Conservation (phyloP, 2,797 vertebrate genomes). For the Bradypodion ventrale region DNA sequence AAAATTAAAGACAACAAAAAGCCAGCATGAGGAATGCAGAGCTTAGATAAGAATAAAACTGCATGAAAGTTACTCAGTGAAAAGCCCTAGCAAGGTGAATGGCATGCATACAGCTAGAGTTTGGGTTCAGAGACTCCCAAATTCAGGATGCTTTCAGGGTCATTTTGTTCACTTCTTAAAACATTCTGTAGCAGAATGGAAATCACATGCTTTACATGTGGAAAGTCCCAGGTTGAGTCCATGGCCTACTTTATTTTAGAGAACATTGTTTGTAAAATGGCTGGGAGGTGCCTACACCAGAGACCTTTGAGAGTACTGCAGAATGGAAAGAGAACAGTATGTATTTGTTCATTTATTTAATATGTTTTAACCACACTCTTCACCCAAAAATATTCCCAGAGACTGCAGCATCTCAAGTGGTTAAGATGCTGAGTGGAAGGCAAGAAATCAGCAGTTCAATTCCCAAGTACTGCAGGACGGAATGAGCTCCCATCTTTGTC, state of each 20-base stretch:
- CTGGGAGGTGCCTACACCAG: neutral
- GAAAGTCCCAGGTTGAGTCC: neutral
- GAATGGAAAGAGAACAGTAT: neutral
- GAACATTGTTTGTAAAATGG: neutral
- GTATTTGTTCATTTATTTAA: neutral
- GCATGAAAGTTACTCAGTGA: neutral
- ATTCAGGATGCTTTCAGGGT: neutral
- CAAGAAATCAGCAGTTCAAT: no score
- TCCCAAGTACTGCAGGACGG: no score
- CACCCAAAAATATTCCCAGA: neutral
- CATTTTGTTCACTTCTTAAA: neutral
- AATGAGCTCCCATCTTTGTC: no score
- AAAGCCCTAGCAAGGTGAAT: neutral
- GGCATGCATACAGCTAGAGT: neutral
- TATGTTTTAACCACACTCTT: neutral
- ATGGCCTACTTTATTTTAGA: neutral
- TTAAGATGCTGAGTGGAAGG: neutral
- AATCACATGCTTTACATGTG: neutral
- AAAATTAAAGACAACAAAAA: neutral
- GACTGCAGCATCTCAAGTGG: no score
- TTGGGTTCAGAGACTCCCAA: neutral
- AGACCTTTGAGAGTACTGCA: neutral
- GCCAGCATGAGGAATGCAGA: neutral
- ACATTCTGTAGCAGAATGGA: neutral
- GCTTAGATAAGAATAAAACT: neutral